Conservation (phyloP, 2,113 vertebrate species). For the Columbina picui region DNA sequence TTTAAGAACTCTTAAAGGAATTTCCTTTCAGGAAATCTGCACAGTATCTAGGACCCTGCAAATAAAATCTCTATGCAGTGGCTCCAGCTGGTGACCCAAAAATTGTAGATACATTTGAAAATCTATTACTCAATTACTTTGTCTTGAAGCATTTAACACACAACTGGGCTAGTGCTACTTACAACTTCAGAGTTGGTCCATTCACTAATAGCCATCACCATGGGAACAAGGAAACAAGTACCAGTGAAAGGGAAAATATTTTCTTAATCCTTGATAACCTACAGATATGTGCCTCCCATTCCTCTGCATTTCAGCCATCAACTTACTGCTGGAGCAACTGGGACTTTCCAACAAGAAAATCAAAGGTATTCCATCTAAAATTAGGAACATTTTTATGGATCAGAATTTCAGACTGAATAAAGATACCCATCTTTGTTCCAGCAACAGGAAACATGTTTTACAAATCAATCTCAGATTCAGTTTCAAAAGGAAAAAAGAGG, state of each 20-base stretch:
- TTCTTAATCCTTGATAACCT: not conserved
- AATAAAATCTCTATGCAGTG: not conserved
- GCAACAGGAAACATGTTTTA: not conserved
- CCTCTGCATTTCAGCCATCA: not conserved
- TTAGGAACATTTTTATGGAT: not conserved
- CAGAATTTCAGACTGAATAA: not conserved
- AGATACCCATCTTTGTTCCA: not conserved
- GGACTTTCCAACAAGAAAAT: not conserved
- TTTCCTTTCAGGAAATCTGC: not conserved
- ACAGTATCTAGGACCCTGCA: not conserved
- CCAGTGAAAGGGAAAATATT: not conserved
- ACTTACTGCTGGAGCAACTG: not conserved
- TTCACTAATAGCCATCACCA: not conserved
- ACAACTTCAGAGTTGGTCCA: not conserved
- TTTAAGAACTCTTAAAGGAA: not conserved
- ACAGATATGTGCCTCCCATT: not conserved
- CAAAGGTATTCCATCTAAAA: not conserved
- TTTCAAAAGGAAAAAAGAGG: not conserved
- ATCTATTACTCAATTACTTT: not conserved
- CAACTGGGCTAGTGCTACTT: not conserved
- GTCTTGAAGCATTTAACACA: not conserved
- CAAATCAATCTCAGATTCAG: not conserved
- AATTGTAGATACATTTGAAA: not conserved
- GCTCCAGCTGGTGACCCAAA: not conserved
- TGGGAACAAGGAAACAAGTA: slow-evolving; percentile 23